Conservation (phyloP, 2,888 invertebrate species). For the Brenthis daphne region DNA sequence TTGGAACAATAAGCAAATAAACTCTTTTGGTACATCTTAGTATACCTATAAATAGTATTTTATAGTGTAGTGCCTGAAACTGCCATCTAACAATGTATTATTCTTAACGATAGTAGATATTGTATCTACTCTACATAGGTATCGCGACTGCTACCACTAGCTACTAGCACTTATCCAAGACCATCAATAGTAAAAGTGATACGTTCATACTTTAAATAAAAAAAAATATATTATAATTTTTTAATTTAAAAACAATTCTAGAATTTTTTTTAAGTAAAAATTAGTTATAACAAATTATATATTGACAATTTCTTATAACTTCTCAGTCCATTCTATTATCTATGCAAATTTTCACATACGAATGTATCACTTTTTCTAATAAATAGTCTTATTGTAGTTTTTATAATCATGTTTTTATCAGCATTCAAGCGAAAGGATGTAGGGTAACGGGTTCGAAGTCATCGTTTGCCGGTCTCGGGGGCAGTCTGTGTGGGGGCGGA, state of each 20-base stretch:
- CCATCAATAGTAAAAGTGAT: conserved; percentile 29
- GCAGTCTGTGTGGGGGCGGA: conserved; percentile 76
- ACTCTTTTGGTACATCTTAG: conserved; percentile 10
- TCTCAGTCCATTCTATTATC: not conserved
- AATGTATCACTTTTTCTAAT: conserved; percentile 25
- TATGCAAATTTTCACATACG: not conserved
- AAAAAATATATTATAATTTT: not conserved
- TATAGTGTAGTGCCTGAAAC: not conserved
- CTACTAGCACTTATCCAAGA: conserved; percentile 34
- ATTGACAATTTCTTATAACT: too few relatives aligned
- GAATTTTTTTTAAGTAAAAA: too few relatives aligned
- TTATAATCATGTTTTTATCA: conserved; percentile 17
- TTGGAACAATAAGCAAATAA: conserved; percentile 1
- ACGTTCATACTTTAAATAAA: conserved; percentile 10
- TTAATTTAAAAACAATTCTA: too few relatives aligned
- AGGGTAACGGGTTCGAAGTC: conserved; percentile 83
- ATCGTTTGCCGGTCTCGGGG: conserved; percentile 81
- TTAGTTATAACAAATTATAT: too few relatives aligned
- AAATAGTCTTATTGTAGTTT: conserved; percentile 14
- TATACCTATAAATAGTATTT: conserved; percentile 10
- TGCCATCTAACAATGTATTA: conserved; percentile 21
- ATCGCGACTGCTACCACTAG: conserved; percentile 35
- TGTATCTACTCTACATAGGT: conserved; percentile 34
- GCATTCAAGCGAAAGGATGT: conserved; percentile 74
- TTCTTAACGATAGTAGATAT: conserved; percentile 32